Base-by-base conservation (phyloP, 2,888 invertebrate genomes). In the Protodeltote pygarga region DNA sequence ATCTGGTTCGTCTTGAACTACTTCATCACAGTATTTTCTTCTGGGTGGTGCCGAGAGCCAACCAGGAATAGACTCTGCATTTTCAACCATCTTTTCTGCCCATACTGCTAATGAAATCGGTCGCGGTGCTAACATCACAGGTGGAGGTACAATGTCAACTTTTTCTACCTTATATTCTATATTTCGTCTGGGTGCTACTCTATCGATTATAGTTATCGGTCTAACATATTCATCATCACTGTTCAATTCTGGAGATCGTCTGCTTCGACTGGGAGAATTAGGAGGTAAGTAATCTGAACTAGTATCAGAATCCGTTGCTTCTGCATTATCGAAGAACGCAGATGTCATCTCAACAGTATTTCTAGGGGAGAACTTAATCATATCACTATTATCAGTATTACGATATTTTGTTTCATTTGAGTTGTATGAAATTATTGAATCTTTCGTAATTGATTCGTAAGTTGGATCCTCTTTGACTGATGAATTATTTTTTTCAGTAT, bases 31-130 rank as follows among this genome's bases (percentile, higher is more conserved):
- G 57, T 91, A 77, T 74, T 83, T 87, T 65, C 92, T 44, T 77
- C 94, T 62, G 52, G 89, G 73, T 48, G 91, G 78, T 75, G 94
- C 80, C 70, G 93, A 87, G 42, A 93, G 54, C 93, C 93, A 85
- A 51, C 82, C 47, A 61, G 93, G 85, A 72, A 94, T 79, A 2
- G 92, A 79, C 68, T 94, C 93, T 0, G 93, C 93, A 54, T 93
- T 93, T 53, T 93, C 90, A 2, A 93, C 81, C 50, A 94, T 61
- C 79, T 90, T 89, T 35, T 91, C 92, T 4, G 91, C 92, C 91
- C 90, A 91, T 14, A 84, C 78, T 0, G 90, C 88, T 19, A 91
- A 50, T 0, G 89, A 88, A 0, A 82, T 81, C 1, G 88, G 85
- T 49, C 88, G 75, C 2, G 92, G 91, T 3, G 91, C 89, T 2